Conservation (phyloP, 2,113 vertebrate genomes). For the Lynx canadensis region DNA sequence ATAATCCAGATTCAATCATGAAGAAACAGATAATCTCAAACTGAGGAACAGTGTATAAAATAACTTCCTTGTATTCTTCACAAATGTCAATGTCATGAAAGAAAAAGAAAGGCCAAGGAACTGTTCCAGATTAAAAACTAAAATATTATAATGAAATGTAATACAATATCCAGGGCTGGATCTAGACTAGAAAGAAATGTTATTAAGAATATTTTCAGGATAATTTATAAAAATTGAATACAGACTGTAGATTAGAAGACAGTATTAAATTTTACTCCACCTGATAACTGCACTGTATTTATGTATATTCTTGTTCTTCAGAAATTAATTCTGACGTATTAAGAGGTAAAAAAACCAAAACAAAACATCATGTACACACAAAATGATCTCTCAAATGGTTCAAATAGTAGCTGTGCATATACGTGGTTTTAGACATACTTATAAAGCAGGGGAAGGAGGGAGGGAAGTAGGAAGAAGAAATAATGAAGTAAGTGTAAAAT, state of each 20-base stretch:
- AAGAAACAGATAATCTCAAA: neutral
- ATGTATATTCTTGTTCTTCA: neutral
- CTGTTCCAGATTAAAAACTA: slow-evolving; percentile 49
- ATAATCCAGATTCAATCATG: neutral
- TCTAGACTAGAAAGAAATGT: neutral
- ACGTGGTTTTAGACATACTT: neutral
- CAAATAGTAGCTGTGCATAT: neutral
- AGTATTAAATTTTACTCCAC: neutral
- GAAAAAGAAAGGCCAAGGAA: neutral
- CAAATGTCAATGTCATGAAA: neutral
- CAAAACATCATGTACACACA: neutral
- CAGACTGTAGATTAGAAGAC: neutral
- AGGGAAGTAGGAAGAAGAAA: neutral
- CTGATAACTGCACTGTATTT: neutral
- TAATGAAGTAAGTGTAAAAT: neutral
- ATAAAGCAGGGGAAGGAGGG: neutral
- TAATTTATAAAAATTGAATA: slow-evolving; percentile 15
- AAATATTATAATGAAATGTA: neutral
- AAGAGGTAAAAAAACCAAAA: neutral
- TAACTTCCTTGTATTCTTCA: neutral
- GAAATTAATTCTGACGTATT: neutral
- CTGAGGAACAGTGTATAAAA: neutral
- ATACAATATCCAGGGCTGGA: neutral
- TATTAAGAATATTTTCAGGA: neutral
- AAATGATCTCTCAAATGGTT: neutral